A percentile compares a stretch with the other conserved stretches of the same genome.
Conservation (phyloP, 1,140 invertebrate species). For the Galendromus occidentalis region DNA sequence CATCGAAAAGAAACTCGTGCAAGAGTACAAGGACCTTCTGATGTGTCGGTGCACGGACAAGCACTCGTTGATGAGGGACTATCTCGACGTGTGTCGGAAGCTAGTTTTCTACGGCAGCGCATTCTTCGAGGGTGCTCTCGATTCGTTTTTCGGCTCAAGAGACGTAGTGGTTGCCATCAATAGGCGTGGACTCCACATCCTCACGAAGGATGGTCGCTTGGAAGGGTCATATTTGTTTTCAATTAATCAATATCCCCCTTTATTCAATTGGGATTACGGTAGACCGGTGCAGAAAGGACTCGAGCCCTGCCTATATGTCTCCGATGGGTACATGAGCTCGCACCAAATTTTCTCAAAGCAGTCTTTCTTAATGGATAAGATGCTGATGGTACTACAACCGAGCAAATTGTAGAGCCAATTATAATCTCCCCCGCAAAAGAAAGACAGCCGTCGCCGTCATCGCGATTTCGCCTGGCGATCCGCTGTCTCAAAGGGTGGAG, state of each 20-base stretch:
- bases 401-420: background rate
- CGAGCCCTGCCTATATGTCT: background rate
- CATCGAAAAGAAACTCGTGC: conserved; percentile 1
- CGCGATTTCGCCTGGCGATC: no score
- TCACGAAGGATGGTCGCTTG: background rate
- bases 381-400: background rate
- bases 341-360: conserved; percentile 8
- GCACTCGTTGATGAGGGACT: conserved; percentile 9
- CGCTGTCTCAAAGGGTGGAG: no score
- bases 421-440: no score
- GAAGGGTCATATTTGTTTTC: conserved; percentile 4
- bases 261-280: conserved; percentile 8
- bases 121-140: background rate
- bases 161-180: background rate
- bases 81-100: conserved; percentile 1
- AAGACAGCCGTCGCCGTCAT: no score
- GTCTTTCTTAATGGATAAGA: background rate
- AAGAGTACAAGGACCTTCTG: background rate
- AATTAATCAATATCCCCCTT: background rate
- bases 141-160: background rate
- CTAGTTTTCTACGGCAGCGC: conserved; percentile 3
- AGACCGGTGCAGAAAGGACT: conserved; percentile 1
- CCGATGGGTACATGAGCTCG: conserved; percentile 6
- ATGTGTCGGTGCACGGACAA: conserved; percentile 2
- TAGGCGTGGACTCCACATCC: background rate